Evolutionary conservation across 2,113 vertebrate genomes (phyloP).

Genomic region (Chaetura pelagica): DNA sequence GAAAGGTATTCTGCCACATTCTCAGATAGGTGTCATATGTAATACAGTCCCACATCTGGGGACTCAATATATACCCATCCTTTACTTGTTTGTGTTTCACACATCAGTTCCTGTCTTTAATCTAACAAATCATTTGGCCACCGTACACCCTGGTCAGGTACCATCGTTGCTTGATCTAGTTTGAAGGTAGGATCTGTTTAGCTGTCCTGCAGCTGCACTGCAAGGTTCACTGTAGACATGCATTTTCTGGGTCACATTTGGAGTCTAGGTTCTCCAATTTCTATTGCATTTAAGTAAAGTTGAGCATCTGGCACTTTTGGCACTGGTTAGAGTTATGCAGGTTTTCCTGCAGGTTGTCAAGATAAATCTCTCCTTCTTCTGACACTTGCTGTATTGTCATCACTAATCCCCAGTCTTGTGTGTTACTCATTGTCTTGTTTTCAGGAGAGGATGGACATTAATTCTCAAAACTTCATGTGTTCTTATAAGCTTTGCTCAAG

Average conservation of each 20-base stretch:
- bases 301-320: slow-evolving; percentile 13
- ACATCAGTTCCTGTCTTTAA: not conserved
- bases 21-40: not conserved
- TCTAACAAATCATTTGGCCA: not conserved
- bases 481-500: not conserved
- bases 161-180: not conserved
- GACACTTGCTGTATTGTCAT: not conserved
- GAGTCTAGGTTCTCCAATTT: not conserved
- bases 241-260: not conserved
- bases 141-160: not conserved
- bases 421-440: not conserved
- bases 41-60: not conserved
- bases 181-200: not conserved
- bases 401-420: not conserved
- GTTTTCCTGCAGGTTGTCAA: not conserved
- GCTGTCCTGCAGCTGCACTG: not conserved
- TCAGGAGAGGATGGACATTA: not conserved
- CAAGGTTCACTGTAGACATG: not conserved
- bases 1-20: not conserved
- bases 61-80: not conserved
- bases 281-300: not conserved
- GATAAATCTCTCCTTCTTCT: not conserved
- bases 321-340: not conserved
- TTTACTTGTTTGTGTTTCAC: not conserved
- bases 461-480: not conserved